Evolutionary conservation across 2,888 invertebrate species (phyloP), one percentile per base, ranked within the genome.

Genomic region (Lasioglossum malachurum): DNA sequence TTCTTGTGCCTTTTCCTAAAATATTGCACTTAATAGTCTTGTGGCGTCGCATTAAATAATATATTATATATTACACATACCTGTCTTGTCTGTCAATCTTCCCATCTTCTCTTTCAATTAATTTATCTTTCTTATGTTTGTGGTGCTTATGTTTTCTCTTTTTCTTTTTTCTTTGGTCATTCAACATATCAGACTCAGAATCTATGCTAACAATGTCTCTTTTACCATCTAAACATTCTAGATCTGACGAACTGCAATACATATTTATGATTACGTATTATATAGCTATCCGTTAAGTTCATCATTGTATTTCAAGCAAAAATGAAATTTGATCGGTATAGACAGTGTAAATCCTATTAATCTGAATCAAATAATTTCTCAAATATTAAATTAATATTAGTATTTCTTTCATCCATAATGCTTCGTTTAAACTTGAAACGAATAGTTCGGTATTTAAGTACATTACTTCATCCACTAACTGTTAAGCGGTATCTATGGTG

Each of bases 111-210:
- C 92, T 94, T 46, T 95, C 95, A 10, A 91, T 53, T 60, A 92
- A 84, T 92, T 94, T 95, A 78, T 95, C 95, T 74, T 94, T 95
- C 91, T 95, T 95, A 78, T 95, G 95, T 82, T 95, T 95, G 79
- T 95, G 94, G 67, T 92, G 93, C 83, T 95, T 95, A 84, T 95
- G 95, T 91, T 95, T 95, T 87, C 95, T 93, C 84, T 95, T 95
- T 80, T 94, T 95, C 85, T 94, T 95, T 81, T 94, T 95, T 77
- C 92, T 92, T 88, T 93, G 93, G 82, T 95, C 94, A 44, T 85
- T 78, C 41, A 94, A 84, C 57, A 92, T 88, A 14, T 95, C 95
- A 2, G 92, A 87, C 60, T 94, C 94, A 46, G 93, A 92, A 80
- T 93, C 93, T 75, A 91, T 77, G 31, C 91, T 92, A 60, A 92